phyloP scores from a whole-genome alignment of 2,113 vertebrate species.

The Cinclus mexicanus region DNA sequence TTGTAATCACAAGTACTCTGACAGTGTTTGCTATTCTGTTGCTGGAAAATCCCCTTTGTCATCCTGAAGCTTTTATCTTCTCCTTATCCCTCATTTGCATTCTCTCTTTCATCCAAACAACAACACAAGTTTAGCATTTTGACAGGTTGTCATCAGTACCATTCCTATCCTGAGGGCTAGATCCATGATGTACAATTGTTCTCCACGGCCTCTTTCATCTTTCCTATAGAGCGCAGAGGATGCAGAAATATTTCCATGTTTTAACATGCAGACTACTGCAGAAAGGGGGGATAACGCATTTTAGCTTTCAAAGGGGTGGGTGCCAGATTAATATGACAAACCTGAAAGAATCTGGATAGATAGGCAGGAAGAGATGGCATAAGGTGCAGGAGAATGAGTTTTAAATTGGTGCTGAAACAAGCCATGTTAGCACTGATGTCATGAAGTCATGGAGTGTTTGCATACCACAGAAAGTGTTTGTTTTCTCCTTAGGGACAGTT shows the following conservation, averaged over 20 bases:
- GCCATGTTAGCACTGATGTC: background rate
- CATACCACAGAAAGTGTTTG: constrained; percentile 39
- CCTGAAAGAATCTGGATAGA: constrained; percentile 1
- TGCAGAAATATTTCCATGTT: background rate
- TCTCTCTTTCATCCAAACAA: constrained; percentile 36
- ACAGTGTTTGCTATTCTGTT: background rate
- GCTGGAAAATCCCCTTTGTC: constrained; percentile 11
- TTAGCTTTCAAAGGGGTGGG: background rate
- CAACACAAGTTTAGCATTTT: background rate
- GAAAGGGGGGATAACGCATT: background rate
- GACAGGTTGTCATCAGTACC: constrained; percentile 37
- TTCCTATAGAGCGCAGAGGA: background rate
- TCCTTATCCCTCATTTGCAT: constrained; percentile 49
- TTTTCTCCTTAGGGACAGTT: constrained; percentile 44
- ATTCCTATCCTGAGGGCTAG: constrained; percentile 41
- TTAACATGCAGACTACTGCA: background rate
- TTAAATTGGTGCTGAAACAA: constrained; percentile 26
- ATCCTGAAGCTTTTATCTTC: constrained; percentile 17
- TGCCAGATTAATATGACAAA: constrained; percentile 12
- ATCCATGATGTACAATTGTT: background rate
- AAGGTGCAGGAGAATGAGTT: background rate
- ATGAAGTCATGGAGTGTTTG: constrained; percentile 14
- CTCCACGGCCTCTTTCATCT: constrained; percentile 35
- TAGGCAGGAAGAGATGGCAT: background rate
- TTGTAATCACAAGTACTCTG: constrained; percentile 10